These are phyloP conservation scores for Myiotriccus ornatus DNA, from an alignment of 2,797 vertebrate genomes.

Conservation along the genomic window DNA sequence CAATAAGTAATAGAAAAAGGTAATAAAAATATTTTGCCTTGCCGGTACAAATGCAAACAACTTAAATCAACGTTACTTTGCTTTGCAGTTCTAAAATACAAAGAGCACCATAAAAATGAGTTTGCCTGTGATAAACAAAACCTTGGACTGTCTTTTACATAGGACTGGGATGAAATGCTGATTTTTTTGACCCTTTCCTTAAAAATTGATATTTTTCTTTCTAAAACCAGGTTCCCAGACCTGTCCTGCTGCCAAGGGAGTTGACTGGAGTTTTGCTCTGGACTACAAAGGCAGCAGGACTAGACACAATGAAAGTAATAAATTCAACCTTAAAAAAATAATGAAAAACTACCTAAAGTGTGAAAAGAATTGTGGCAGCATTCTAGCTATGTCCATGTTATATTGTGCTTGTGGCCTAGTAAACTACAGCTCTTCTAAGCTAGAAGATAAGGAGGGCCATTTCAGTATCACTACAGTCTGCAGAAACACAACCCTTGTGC, in stretches of 20 bases:
- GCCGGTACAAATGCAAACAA: slow-evolving; percentile 85
- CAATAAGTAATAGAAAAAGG: slow-evolving; percentile 86
- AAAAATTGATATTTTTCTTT: slow-evolving; percentile 8
- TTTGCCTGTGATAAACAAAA: slow-evolving; percentile 74
- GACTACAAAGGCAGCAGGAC: slow-evolving; percentile 40
- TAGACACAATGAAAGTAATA: slow-evolving; percentile 29
- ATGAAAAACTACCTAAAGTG: background rate
- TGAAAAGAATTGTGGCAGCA: slow-evolving; percentile 52
- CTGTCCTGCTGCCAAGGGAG: slow-evolving; percentile 5
- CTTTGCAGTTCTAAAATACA: slow-evolving; percentile 81
- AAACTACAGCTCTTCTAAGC: slow-evolving; percentile 53
- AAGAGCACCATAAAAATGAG: slow-evolving; percentile 82
- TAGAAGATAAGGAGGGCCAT: slow-evolving; percentile 56
- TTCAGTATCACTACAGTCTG: slow-evolving; percentile 53
- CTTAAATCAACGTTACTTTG: slow-evolving; percentile 78
- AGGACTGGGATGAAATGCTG: slow-evolving; percentile 76
- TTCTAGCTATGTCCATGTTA: slow-evolving; percentile 44
- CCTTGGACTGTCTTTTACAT: slow-evolving; percentile 68
- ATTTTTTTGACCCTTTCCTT: slow-evolving; percentile 54
- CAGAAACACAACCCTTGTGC: slow-evolving; percentile 78
- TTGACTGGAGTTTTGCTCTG: background rate
- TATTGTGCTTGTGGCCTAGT: slow-evolving; percentile 74
- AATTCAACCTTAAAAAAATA: slow-evolving; percentile 48
- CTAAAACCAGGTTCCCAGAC: background rate
- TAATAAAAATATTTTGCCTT: slow-evolving; percentile 87